Base-by-base conservation (phyloP, 2,888 invertebrate genomes). In the Nomada flava region DNA sequence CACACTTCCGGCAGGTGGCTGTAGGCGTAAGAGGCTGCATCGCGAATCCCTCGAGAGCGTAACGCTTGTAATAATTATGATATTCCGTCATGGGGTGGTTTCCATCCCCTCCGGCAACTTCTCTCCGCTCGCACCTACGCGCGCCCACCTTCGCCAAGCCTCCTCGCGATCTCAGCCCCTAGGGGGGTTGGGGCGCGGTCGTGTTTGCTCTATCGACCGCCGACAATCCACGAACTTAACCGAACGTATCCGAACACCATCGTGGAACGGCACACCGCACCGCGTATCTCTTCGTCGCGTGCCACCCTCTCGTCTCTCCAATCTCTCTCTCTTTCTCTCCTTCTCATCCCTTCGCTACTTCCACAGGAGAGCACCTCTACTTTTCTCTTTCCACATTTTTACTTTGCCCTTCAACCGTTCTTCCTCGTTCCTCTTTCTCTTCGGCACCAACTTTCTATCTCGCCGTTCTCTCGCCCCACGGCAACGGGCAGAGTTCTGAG, bases 191-290 rank as follows among this genome's bases (percentile, higher is more conserved):
- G 93, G 93, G 93, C 93, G 93, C 93, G 93, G 93, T 91, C 93
- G 93, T 93, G 92, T 93, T 93, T 93, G 93, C 93, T 93, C 93
- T 93, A 93, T 93, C 93, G 93, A 93, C 93, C 93, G 93, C 92
- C 93, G 93, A 93, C 91, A 87, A 90, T 90, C 85, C 91, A 90
- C 93, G 93, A 93, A 90, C 88, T 86, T 86, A 80, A 85, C 91
- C 93, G 93, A 93, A 84, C 86, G 71, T 83, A 82, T 78, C 92
- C 93, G 92, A 93, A 80, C 85, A 71, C 75, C 76, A 81, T 75
- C 88, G 80, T 78, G 76, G 82, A 86, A 87, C 85, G 85, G 86
- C 86, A 86, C 85, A 87, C 85, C 83, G 83, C 85, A 86, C 82
- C 84, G 84, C 84, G 79, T 88, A 83, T 86, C 80, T 88, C 80